Evolutionary conservation across 1,140 invertebrate genomes (phyloP), one percentile per base, ranked within the genome.

Genomic region (Drosophila pallidifrons): DNA sequence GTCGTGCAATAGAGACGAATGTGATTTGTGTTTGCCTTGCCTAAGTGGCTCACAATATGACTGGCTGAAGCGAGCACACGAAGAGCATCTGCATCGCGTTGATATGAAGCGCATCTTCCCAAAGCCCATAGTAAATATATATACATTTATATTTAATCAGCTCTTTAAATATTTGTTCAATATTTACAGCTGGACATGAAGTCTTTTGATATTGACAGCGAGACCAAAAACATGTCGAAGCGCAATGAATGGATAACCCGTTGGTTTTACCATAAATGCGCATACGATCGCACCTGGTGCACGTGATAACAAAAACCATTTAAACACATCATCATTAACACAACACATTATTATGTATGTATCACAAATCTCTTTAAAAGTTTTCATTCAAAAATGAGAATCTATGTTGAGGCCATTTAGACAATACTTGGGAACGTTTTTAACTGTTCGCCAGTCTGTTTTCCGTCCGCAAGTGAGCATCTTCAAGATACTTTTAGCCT

Each of bases 41-140:
- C 93, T 98, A 13, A 95, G 93, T n/a, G 77, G 93, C 7, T 94
- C 95, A 47, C 93, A 94, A 20, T 94, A 94, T 72, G 75, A 92
- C 55, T 73, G 75, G 30, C 92, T 99, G 0, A 93, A 94, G 51
- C 93, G 94, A 68, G 96, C 97, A 0, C 96, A 97, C 88, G 93
- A 94, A 41, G 98, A 99, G 86, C 96, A 98, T 92, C 92, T 96
- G 1, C 96, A 96, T 88, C 95, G 94, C 83, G 95, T 96, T 61
- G 95, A 96, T 75, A 97, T 96, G 92, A 95, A 95, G 90, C 94
- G 98, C 81, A 93, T 99, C 16, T 96, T 97, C 82, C 98, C 98
- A 0, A 95, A 96, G 25, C 82, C 94, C 20, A 95, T 96, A 94
- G 96, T 97, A 94, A 94, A n/a, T 41, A n/a, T 41, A 15, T 38